These are phyloP conservation scores for Drosophila varians DNA, from an alignment of 1,140 invertebrate genomes.

Conservation along the genomic window DNA sequence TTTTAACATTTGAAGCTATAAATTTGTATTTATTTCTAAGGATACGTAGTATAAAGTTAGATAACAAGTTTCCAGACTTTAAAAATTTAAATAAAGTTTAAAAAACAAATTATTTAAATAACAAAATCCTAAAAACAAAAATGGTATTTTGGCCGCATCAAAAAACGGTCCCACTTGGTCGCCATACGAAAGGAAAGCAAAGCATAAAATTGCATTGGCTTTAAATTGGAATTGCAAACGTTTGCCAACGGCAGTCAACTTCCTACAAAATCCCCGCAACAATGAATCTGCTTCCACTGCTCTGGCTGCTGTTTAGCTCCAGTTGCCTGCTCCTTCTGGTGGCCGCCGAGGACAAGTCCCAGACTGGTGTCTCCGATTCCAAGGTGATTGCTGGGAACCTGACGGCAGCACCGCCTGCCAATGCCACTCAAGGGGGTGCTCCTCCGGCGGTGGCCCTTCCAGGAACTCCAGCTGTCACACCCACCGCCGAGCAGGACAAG, in stretches of 20 bases:
- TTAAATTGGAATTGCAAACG: neutral
- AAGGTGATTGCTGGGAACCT: conserved; percentile 1
- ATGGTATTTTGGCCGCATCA: neutral
- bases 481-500: neutral
- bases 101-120: too few relatives aligned
- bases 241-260: neutral
- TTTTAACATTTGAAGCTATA: too few relatives aligned
- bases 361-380: neutral
- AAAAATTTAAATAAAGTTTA: too few relatives aligned
- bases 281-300: conserved; percentile 20
- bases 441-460: neutral
- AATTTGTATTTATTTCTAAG: too few relatives aligned
- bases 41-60: too few relatives aligned
- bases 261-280: neutral
- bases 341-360: conserved; percentile 1
- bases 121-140: too few relatives aligned
- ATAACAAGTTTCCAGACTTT: too few relatives aligned
- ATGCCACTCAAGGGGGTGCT: neutral
- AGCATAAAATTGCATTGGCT: neutral
- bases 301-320: conserved; percentile 19
- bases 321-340: conserved; percentile 16
- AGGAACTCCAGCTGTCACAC: neutral
- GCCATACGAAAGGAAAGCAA: neutral
- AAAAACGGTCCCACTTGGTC: conserved; percentile 1
- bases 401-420: neutral